A percentile compares a stretch with the other conserved stretches of the same genome.
Evolutionary conservation across 1,140 invertebrate species (phyloP).

Genomic region (Onthophagus taurus): DNA sequence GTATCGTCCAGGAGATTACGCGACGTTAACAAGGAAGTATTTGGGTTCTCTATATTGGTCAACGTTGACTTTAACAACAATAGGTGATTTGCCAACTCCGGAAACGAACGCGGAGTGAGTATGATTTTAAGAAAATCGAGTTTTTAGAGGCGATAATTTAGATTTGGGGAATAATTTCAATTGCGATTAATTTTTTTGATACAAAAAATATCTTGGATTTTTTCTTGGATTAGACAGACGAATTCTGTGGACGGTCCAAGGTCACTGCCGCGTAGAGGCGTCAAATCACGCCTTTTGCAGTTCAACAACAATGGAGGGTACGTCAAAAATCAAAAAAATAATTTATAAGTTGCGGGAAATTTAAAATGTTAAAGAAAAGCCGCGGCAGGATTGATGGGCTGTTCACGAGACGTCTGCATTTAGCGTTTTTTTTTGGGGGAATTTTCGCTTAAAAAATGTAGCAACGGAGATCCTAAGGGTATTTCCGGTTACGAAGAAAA

Average conservation of each 20-base stretch:
- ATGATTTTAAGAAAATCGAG: no score
- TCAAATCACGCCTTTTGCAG: slow-evolving; percentile 79
- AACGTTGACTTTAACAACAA: slow-evolving; percentile 91
- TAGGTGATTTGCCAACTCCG: slow-evolving; percentile 88
- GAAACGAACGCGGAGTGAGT: slow-evolving; percentile 95
- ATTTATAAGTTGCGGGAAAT: no score
- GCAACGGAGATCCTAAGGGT: no score
- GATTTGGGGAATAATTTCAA: no score
- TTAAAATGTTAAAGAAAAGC: not conserved
- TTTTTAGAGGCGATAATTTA: no score
- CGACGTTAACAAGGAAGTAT: slow-evolving; percentile 82
- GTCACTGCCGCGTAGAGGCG: slow-evolving; percentile 72
- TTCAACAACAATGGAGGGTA: slow-evolving; percentile 82
- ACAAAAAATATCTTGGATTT: no score
- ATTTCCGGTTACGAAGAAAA: no score
- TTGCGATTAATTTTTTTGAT: no score
- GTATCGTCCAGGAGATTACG: slow-evolving; percentile 74
- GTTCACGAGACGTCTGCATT: slow-evolving; percentile 62
- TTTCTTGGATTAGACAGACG: slow-evolving; percentile 43
- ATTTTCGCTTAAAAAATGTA: no score
- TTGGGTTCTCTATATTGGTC: slow-evolving; percentile 94
- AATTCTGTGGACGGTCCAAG: slow-evolving; percentile 66
- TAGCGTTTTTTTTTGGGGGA: no score
- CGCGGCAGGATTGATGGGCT: slow-evolving; percentile 35
- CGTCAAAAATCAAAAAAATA: slow-evolving; percentile 34